A percentile compares a stretch with the other conserved stretches of the same genome.
Evolutionary conservation across 2,113 vertebrate species (phyloP).

Genomic region (Mola mola): DNA sequence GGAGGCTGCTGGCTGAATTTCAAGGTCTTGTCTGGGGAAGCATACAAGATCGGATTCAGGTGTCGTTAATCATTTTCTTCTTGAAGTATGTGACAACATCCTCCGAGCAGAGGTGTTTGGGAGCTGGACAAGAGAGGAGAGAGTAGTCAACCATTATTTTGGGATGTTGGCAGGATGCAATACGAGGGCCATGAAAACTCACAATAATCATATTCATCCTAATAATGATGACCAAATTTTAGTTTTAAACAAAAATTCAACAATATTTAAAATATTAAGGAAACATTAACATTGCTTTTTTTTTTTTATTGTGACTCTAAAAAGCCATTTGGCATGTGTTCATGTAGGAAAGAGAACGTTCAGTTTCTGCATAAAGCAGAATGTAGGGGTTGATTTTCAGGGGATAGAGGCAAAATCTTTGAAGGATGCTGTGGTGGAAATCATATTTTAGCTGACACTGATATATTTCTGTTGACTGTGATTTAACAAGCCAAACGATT

Average conservation of each 20-base stretch:
- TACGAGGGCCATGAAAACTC: too few species aligned
- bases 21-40: constrained; percentile 18
- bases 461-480: constrained; percentile 13
- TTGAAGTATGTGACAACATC: constrained; percentile 24
- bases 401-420: neutral
- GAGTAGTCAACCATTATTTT: neutral
- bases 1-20: constrained; percentile 22
- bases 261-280: too few species aligned
- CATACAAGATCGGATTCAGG: constrained; percentile 6
- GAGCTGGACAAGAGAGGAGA: constrained; percentile 3
- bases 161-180: too few species aligned
- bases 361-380: too few species aligned
- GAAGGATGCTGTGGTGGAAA: constrained; percentile 11
- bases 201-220: too few species aligned
- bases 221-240: too few species aligned
- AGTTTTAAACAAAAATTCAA: too few species aligned
- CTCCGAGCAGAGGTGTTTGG: neutral
- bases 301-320: too few species aligned
- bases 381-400: too few species aligned
- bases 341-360: too few species aligned
- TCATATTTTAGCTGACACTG: neutral
- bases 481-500: constrained; percentile 5
- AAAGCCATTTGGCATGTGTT: too few species aligned
- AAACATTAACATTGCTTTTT: too few species aligned
- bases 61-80: constrained; percentile 22